Base-by-base conservation (phyloP, 2,797 vertebrate species). In the Microtus californicus region DNA sequence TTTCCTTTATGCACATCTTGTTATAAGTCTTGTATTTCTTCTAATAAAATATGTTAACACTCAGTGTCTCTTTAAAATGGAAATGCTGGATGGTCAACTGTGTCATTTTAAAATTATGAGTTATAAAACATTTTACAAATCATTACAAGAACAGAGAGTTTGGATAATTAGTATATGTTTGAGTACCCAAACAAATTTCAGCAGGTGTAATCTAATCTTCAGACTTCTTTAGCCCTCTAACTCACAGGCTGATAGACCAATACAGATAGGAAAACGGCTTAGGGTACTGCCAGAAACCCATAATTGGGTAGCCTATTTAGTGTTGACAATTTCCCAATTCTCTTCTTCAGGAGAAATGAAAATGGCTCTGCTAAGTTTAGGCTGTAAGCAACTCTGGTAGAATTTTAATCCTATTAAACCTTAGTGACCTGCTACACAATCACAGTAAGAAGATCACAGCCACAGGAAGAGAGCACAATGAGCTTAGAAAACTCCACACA, bases 21-120 rank as follows among this genome's bases (percentile, higher is more conserved):
- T 85, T 77, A 87, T 25, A 82, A 17, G 1, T 7, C 13, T 92
- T 92, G 5, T 73, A 11, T n/a, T 89, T 94, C 40, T 59, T 74
- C 40, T 67, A 43, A 93, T 65, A 85, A 93, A 93, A 93, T 82
- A 45, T 76, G 19, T 87, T n/a, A 81, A n/a, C 4, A 78, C 25
- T 86, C 65, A 93, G 29, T 89, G 74, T 3, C 3, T 90, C 63
- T 86, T 94, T 87, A 88, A 95, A 95, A 94, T 85, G 34, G 54
- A 93, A 96, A 95, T 93, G 25, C 91, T 89, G 87, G 23, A 77
- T 89, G 74, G 83, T 19, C 40, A 96, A 15, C 45, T 65, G 88
- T 90, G 67, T 43, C 65, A 94, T 90, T 95, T 95, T 89, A 89
- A 94, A 96, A 96, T 95, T 67, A 92, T 54, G 77, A 48, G 34